phyloP scores from a whole-genome alignment of 2,797 vertebrate genomes.

The Yasuhikotakia modesta region DNA sequence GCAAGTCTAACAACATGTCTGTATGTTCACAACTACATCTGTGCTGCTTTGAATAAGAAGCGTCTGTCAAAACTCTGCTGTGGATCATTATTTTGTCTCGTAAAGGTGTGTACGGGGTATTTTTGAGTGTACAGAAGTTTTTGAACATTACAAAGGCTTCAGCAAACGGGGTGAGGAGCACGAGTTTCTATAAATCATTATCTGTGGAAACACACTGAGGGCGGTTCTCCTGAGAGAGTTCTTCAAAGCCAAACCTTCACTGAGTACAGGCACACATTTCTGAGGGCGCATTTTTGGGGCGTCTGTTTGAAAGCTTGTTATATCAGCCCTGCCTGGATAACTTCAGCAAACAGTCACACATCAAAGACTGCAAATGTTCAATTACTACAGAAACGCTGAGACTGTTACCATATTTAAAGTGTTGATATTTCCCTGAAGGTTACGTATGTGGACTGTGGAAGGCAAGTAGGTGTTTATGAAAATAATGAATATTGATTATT shows the following conservation, averaged over 20 bases:
- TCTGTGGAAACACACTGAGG: conserved; percentile 70
- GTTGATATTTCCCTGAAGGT: conserved; percentile 43
- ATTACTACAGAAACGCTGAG: conserved; percentile 40
- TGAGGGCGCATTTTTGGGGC: conserved; percentile 47
- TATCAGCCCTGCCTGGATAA: conserved; percentile 67
- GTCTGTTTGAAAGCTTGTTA: conserved; percentile 61
- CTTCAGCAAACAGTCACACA: conserved; percentile 66
- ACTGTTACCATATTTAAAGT: not conserved
- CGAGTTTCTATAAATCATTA: conserved; percentile 71
- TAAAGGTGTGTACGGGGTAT: conserved; percentile 18
- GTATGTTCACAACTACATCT: conserved; percentile 4
- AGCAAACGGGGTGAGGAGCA: conserved; percentile 41
- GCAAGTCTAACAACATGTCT: not conserved
- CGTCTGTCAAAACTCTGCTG: conserved; percentile 9
- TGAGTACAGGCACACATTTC: conserved; percentile 60
- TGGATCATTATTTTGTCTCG: conserved; percentile 23
- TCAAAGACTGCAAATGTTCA: conserved; percentile 69
- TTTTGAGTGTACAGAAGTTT: conserved; percentile 49
- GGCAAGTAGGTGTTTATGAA: not conserved
- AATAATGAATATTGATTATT: conserved; percentile 57
- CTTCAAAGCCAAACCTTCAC: conserved; percentile 68
- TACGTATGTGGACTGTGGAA: conserved; percentile 37
- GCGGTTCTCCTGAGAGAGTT: conserved; percentile 56
- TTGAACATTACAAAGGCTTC: conserved; percentile 34
- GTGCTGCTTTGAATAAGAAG: conserved; percentile 11